Evolutionary conservation across 2,888 invertebrate species (phyloP), one percentile per base, ranked within the genome.

Genomic region (Sphecodes monilicornis): DNA sequence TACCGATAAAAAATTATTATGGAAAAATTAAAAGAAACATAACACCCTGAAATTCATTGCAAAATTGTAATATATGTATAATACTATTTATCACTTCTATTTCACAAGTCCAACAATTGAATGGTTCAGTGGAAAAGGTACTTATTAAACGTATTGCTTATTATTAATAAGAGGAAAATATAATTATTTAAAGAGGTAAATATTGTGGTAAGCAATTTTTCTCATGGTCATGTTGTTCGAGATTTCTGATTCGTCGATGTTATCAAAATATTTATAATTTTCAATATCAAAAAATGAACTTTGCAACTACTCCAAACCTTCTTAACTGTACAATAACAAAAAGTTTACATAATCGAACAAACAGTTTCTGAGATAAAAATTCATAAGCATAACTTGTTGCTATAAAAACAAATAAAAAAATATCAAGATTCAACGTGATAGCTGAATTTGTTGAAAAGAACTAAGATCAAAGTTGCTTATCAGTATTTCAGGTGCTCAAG

Each of bases 31-130:
- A 11, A 71, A 50, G 18, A 43, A 68, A 39, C 36, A 11, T n/a
- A 60, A 29, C 18, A 16, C 4, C 32, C 16, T 26, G 41, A 3
- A 64, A 11, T 10, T 68, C 18, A 6, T n/a, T 70, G 3, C 16
- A 50, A 29, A 70, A 70, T 29, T 46, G 16, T 16, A 50, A 71
- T 76, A 8, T 39, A 71, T 76, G 4, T 39, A 43, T 32, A 43
- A 41, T n/a, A 22, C 11, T 43, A 43, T 64, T 64, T 75, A 32
- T 76, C 64, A 66, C 46, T 32, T 76, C 32, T 22, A 18, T 36
- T 32, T 50, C 4, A n/a, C 36, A 68, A n/a, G 18, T 18, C 8
- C 32, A 32, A 10, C 6, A 32, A 39, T 13, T n/a, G 22, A n/a
- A n/a, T n/a, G 39, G 8, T 13, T 68, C 36, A 68, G n/a, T 16